phyloP scores from a whole-genome alignment of 1,140 invertebrate species.

The Frieseomelitta varia region DNA sequence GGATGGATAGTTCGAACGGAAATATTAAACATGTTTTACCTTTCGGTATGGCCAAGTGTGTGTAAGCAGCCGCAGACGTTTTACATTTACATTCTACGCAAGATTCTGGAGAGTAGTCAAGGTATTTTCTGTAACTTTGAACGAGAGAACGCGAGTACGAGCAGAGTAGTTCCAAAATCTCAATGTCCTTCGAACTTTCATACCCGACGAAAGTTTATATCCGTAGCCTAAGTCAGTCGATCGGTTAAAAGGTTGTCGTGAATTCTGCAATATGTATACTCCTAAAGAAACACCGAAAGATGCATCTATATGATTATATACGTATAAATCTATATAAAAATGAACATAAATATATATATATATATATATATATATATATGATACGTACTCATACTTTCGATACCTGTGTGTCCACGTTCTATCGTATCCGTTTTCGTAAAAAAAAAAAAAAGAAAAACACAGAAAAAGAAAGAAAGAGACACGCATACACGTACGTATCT shows the following conservation, averaged over 20 bases:
- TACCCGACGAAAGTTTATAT: background rate
- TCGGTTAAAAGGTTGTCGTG: conserved; percentile 24
- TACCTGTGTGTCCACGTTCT: conserved; percentile 11
- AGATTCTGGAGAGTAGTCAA: background rate
- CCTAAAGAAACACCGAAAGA: background rate
- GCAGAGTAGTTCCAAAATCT: conserved; percentile 2
- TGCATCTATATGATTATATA: conserved; percentile 6
- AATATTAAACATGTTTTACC: background rate
- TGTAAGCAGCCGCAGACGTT: background rate
- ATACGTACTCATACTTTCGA: conserved; percentile 6
- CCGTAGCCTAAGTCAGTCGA: conserved; percentile 15
- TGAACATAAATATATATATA: background rate
- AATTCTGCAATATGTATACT: conserved; percentile 44
- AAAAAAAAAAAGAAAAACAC: too few species aligned
- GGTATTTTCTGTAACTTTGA: conserved; percentile 5
- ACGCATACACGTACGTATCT: background rate
- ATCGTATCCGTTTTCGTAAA: conserved; percentile 5
- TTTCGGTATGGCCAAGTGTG: background rate
- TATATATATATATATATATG: too few species aligned
- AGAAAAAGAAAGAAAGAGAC: background rate
- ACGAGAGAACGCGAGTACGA: background rate
- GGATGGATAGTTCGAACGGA: background rate
- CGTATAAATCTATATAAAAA: background rate
- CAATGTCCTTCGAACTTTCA: background rate
- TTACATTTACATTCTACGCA: background rate